phyloP scores from a whole-genome alignment of 2,888 invertebrate species.

The Eupithecia vulgata region DNA sequence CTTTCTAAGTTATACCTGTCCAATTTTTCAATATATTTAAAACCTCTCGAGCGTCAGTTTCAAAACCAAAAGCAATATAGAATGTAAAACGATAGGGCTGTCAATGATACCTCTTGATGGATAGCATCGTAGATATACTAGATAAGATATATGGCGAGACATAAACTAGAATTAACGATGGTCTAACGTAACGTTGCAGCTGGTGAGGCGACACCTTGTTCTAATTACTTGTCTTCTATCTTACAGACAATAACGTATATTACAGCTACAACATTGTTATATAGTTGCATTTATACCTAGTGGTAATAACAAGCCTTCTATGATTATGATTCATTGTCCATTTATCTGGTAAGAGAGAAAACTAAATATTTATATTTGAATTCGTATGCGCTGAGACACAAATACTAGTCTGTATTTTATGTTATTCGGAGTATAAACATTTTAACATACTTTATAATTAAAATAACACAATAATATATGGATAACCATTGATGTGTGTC shows the following conservation, averaged over 20 bases:
- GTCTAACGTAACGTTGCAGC: constrained; percentile 22
- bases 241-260: neutral
- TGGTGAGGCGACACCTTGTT: constrained; percentile 11
- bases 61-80: neutral
- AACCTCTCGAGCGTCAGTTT: constrained; percentile 50
- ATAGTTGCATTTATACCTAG: too few species aligned
- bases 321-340: too few species aligned
- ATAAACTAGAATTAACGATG: constrained; percentile 26
- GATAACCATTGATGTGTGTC: too few species aligned
- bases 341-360: too few species aligned
- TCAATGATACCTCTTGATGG: constrained; percentile 11
- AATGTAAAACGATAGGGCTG: constrained; percentile 12
- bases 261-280: neutral
- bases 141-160: constrained; percentile 18
- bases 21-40: neutral
- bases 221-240: neutral
- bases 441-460: too few species aligned
- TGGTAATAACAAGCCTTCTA: too few species aligned
- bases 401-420: too few species aligned
- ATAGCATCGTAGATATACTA: constrained; percentile 11
- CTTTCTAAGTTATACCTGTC: neutral
- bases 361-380: too few species aligned
- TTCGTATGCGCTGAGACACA: too few species aligned
- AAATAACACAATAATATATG: too few species aligned
- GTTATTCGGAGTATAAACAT: too few species aligned